A percentile compares a stretch with the other conserved stretches of the same genome.
Conservation (phyloP, 2,113 vertebrate genomes). For the Peucedramus taeniatus region DNA sequence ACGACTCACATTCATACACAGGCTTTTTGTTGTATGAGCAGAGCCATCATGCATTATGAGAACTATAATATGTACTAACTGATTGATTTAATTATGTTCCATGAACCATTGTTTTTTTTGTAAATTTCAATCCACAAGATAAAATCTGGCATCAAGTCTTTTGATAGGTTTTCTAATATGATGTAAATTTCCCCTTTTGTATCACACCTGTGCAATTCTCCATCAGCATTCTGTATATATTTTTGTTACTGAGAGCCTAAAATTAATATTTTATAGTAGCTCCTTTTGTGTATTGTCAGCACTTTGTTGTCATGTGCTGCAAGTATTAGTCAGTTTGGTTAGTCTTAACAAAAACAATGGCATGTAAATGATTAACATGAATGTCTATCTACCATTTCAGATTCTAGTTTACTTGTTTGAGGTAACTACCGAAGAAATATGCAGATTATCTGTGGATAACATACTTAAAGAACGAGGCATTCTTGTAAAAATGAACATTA, state of each 20-base stretch:
- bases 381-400: background rate
- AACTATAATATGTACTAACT: background rate
- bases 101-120: background rate
- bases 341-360: background rate
- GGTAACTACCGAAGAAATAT: background rate
- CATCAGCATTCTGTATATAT: background rate
- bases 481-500: background rate
- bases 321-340: background rate
- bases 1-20: background rate
- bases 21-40: background rate
- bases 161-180: background rate
- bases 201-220: background rate
- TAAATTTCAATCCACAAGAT: background rate
- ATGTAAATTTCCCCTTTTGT: background rate
- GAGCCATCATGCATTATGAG: background rate
- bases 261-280: background rate
- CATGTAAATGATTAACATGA: background rate
- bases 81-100: background rate
- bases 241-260: background rate
- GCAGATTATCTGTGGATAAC: background rate
- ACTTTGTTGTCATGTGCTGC: background rate
- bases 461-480: background rate
- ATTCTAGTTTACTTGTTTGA: background rate
- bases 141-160: background rate
- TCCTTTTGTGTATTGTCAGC: background rate